phyloP scores from a whole-genome alignment of 2,797 vertebrate genomes.

The Xenentodon cancila region DNA sequence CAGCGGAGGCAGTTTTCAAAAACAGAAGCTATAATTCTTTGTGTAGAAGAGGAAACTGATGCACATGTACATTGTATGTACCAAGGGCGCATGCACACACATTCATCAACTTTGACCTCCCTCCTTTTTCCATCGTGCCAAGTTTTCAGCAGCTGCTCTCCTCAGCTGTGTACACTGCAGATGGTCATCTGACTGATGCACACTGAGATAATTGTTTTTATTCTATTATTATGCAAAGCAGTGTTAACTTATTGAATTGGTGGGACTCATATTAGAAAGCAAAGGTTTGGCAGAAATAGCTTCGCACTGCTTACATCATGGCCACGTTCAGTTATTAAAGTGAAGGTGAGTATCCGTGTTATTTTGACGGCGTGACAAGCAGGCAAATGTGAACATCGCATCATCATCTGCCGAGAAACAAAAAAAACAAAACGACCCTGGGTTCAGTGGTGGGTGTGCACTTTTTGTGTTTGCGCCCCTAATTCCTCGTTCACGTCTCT shows the following conservation, averaged over 20 bases:
- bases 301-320: not conserved
- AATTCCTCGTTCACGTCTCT: constrained; percentile 3
- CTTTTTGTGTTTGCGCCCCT: constrained; percentile 9
- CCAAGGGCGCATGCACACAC: not conserved
- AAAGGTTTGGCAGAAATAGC: not conserved
- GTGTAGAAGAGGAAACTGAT: too few species aligned
- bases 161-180: constrained; percentile 32
- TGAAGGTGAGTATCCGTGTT: not conserved
- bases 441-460: constrained; percentile 20
- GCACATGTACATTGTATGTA: too few species aligned
- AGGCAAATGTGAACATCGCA: too few species aligned
- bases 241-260: not conserved
- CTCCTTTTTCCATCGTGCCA: constrained; percentile 6
- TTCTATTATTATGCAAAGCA: constrained; percentile 20
- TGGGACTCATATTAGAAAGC: constrained; percentile 3
- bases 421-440: not conserved
- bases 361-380: too few species aligned
- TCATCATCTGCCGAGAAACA: not conserved
- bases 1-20: not conserved
- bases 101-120: constrained; percentile 12
- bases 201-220: constrained; percentile 18
- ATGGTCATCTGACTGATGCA: constrained; percentile 19
- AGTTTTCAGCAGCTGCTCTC: constrained; percentile 39
- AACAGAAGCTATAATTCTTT: too few species aligned
- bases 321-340: not conserved